Base-by-base conservation (phyloP, 2,888 invertebrate genomes). In the Halictus quadricinctus region DNA sequence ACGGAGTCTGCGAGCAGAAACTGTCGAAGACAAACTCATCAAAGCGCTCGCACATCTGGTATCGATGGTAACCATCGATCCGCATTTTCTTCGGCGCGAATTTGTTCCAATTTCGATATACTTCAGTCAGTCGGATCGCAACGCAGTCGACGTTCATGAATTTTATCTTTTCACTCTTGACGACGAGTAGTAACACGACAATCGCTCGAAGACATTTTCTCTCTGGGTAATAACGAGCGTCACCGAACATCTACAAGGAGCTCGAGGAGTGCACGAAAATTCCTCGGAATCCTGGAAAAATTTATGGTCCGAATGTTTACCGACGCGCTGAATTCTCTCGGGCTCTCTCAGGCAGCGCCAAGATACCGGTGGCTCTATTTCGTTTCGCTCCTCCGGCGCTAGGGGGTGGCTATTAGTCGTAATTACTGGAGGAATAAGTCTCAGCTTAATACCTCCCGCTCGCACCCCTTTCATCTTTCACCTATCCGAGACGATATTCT, bases 391-490 rank as follows among this genome's bases (percentile, higher is more conserved):
- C 70, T 78, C 76, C 76, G 60, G 60, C 64, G 54, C 83, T 80
- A 76, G 69, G 76, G 75, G 86, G 69, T 77, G 80, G 89, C 90
- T 91, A 91, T 91, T 91, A 91, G 89, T 88, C 90, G 91, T 91
- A 91, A 91, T 91, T 91, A 91, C 91, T 82, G 84, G 87, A 79
- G 87, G 89, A 90, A 91, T 91, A 91, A 91, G 91, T 91, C 91
- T 91, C 90, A 77, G 83, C 87, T 87, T 91, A 89, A 91, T 89
- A 91, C 88, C 85, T 89, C 83, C 83, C 86, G 81, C 81, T 72
- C 75, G 76, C 70, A 69, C 81, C 89, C 82, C 82, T 91, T 86
- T 87, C 88, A 85, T 90, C 86, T 90, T 88, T 82, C 80, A 76
- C 80, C 82, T 82, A 70, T 81, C 78, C 80, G 36, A 79, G 80